Conservation (phyloP, 1,140 invertebrate genomes). For the Drosophila baimaii region DNA sequence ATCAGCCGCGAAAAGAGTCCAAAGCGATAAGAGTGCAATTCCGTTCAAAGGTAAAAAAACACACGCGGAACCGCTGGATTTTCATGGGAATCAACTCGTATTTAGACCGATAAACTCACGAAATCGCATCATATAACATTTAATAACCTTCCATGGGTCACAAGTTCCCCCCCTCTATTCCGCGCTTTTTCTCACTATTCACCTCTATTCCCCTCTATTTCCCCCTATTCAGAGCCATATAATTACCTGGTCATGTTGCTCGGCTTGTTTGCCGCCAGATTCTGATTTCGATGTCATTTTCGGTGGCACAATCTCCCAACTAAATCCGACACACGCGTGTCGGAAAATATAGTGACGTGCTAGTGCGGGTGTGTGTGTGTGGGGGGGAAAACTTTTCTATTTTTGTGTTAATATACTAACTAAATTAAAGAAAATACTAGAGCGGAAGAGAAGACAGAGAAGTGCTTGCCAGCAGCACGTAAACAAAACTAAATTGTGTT, state of each 20-base stretch:
- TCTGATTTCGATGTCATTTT: constrained; percentile 46
- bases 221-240: constrained; percentile 2
- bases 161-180: background rate
- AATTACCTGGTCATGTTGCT: constrained; percentile 63
- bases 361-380: no score
- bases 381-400: constrained; percentile 42
- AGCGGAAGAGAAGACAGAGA: constrained; percentile 12
- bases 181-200: no score
- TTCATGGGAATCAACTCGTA: constrained; percentile 23
- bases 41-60: constrained; percentile 45
- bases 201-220: no score
- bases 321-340: constrained; percentile 51
- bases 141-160: constrained; percentile 50
- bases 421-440: constrained; percentile 17
- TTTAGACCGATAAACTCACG: constrained; percentile 26
- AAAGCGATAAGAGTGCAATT: constrained; percentile 60
- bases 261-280: constrained; percentile 28
- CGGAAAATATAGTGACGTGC: constrained; percentile 18
- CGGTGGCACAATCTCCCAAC: constrained; percentile 34
- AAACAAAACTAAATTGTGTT: constrained; percentile 58
- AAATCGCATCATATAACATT: constrained; percentile 15
- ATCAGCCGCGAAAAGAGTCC: constrained; percentile 49
- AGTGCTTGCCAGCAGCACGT: constrained; percentile 29
- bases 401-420: constrained; percentile 37
- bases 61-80: constrained; percentile 8